These are phyloP conservation scores for Burhinus bistriatus DNA, from an alignment of 2,113 vertebrate genomes.

Conservation along the genomic window DNA sequence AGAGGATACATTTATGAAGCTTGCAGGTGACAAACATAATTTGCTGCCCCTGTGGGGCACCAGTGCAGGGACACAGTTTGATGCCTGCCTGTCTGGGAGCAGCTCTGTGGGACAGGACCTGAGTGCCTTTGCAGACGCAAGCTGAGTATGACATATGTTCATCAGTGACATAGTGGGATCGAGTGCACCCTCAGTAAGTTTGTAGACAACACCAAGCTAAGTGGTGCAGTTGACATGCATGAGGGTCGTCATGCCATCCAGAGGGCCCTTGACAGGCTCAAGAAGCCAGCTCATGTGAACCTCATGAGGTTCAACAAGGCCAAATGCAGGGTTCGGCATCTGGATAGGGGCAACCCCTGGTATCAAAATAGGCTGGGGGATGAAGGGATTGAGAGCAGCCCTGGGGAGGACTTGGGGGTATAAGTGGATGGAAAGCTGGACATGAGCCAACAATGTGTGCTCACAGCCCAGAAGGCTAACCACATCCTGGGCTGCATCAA, in stretches of 20 bases:
- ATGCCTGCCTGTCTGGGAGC: background rate
- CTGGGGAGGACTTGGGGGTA: too few species aligned
- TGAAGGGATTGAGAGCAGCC: too few species aligned
- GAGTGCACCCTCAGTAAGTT: background rate
- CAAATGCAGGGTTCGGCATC: background rate
- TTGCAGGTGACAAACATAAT: background rate
- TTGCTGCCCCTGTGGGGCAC: background rate
- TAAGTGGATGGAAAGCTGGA: too few species aligned
- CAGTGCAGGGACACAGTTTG: background rate
- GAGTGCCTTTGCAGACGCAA: too few species aligned
- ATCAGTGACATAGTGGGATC: background rate
- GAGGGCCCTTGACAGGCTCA: background rate
- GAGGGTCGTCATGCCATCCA: background rate
- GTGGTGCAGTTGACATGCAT: background rate
- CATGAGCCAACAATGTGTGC: too few species aligned
- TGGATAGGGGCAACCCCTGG: background rate
- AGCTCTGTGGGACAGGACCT: background rate
- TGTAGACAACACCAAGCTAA: background rate
- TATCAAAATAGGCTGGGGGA: too few species aligned
- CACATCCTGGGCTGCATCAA: too few species aligned
- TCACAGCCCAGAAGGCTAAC: too few species aligned
- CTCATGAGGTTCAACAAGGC: background rate
- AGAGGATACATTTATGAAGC: background rate
- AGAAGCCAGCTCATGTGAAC: background rate
- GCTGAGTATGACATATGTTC: background rate